phyloP scores from a whole-genome alignment of 1,140 invertebrate genomes.

The Plutomurus gul region DNA sequence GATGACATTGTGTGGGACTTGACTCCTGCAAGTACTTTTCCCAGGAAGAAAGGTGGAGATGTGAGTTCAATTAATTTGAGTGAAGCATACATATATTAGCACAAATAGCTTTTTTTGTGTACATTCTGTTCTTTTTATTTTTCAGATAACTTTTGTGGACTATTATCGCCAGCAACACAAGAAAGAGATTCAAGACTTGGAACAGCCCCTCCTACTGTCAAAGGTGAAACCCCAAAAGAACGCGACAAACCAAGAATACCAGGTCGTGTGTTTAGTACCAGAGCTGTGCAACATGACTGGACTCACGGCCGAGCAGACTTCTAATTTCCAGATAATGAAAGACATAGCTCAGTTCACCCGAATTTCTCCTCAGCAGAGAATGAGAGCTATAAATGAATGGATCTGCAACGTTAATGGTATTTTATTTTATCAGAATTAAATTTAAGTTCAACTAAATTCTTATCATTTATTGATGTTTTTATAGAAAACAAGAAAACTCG shows the following conservation, averaged over 20 bases:
- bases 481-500: slow-evolving; percentile 72
- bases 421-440: background rate
- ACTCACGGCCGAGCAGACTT: slow-evolving; percentile 64
- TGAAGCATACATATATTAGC: no score
- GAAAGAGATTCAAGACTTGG: slow-evolving; percentile 72
- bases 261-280: slow-evolving; percentile 68
- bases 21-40: slow-evolving; percentile 65
- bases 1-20: slow-evolving; percentile 81
- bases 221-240: slow-evolving; percentile 53
- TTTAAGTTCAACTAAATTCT: no score
- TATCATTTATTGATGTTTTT: slow-evolving; percentile 62
- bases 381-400: slow-evolving; percentile 69
- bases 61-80: no score
- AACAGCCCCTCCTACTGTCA: slow-evolving; percentile 80
- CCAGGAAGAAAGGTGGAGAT: slow-evolving; percentile 57
- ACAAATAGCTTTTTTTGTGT: no score
- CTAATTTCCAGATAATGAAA: slow-evolving; percentile 72
- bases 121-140: slow-evolving; percentile 31
- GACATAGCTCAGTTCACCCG: slow-evolving; percentile 77
- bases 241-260: background rate
- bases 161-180: slow-evolving; percentile 74
- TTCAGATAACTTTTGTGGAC: slow-evolving; percentile 68
- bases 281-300: slow-evolving; percentile 82
- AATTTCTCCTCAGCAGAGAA: slow-evolving; percentile 74
- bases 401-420: slow-evolving; percentile 68